Base-by-base conservation (phyloP, 2,888 invertebrate species). In the Euplexia lucipara region DNA sequence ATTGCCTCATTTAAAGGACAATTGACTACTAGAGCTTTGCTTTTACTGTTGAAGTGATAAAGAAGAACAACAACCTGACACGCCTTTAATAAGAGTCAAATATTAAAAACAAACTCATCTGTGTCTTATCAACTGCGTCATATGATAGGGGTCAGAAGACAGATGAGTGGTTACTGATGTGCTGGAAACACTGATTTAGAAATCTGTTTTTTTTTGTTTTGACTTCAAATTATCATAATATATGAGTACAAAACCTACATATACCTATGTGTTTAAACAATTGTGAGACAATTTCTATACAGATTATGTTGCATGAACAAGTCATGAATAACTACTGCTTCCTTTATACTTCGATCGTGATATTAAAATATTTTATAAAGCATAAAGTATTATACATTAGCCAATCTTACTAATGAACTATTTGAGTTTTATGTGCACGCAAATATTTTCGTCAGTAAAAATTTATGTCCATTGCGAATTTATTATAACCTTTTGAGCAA, bases 81-180 rank as follows among this genome's bases (percentile, higher is more conserved):
- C 34, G 34, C 45, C 37, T 34, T 34, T 20, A 22, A 18, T 18
- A 48, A 3, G n/a, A 39, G 5, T 12, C 20, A 62, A 62, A 44
- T 30, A 30, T 35, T 32, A 5, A 37, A 71, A 72, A 64, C 26
- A 72, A 26, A 32, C 1, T 20, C 39, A 62, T 62, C 22, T 26
- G 10, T 12, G 20, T 32, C 26, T 63, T 69, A 69, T 69, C 64
- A 39, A 12, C 9, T n/a, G 12, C 26, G 41, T 52, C 37, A 32
- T n/a, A 26, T 26, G 26, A 5, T 26, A 35, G 26, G 14, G 54
- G 49, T 59, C 53, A 54, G 32, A 12, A 58, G 14, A 20, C 22
- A 39, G 9, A 42, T n/a, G 41, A 47, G 45, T 22, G 44, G 49
- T 51, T 32, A 60, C 10, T 59, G 37, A 47, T 45, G 6, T 44